Evolutionary conservation across 2,797 vertebrate species (phyloP).

Genomic region (Ibycter americanus): DNA sequence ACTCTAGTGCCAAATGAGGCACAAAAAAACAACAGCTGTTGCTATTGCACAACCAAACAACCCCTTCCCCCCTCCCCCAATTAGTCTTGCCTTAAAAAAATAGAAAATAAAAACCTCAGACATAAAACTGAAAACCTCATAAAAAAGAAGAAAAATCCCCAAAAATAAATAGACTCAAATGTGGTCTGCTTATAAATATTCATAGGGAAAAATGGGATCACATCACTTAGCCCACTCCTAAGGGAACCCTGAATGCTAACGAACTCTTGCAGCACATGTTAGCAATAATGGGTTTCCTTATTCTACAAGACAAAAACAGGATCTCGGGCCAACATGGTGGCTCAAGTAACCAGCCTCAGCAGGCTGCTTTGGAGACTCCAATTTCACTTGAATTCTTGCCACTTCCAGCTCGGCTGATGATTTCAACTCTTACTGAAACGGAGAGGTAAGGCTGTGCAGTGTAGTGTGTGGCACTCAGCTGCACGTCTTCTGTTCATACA

Average conservation of each 20-base stretch:
- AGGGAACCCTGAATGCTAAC: constrained; percentile 69
- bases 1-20: constrained; percentile 74
- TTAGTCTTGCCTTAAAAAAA: constrained; percentile 76
- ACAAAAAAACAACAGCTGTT: constrained; percentile 80
- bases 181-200: constrained; percentile 77
- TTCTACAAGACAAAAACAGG: constrained; percentile 76
- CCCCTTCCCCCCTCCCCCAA: neutral
- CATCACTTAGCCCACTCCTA: constrained; percentile 71
- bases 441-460: neutral
- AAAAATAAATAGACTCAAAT: constrained; percentile 67
- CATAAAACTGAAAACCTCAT: constrained; percentile 75
- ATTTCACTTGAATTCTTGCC: constrained; percentile 56
- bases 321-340: constrained; percentile 65
- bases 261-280: constrained; percentile 73
- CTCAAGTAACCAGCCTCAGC: constrained; percentile 66
- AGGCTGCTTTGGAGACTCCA: constrained; percentile 41
- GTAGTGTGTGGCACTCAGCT: constrained; percentile 5
- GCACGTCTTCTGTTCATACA: fast-evolving
- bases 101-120: constrained; percentile 62
- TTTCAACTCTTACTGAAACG: neutral
- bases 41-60: constrained; percentile 78
- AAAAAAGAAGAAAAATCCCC: constrained; percentile 60
- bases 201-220: constrained; percentile 75
- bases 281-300: constrained; percentile 79
- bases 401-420: neutral